phyloP scores from a whole-genome alignment of 2,113 vertebrate species.

The Ascaphus truei region DNA sequence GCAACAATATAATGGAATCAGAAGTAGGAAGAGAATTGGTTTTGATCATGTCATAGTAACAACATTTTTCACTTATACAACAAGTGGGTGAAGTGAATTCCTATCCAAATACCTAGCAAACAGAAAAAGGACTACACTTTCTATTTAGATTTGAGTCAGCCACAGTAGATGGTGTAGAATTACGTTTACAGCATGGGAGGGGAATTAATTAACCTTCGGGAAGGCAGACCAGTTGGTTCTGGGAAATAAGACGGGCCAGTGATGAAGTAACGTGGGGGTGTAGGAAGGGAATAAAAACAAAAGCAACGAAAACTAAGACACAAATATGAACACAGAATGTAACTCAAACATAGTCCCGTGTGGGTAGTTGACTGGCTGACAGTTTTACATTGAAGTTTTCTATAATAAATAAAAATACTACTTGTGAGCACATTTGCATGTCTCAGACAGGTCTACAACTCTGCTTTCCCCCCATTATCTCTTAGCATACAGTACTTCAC shows the following conservation, averaged over 20 bases:
- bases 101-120: not conserved
- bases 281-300: not conserved
- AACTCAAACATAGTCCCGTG: no score
- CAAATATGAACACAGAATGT: no score
- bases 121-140: not conserved
- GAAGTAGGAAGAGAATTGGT: no score
- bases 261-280: not conserved
- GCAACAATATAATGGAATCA: no score
- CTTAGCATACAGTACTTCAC: no score
- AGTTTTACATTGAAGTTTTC: no score
- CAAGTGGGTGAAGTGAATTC: not conserved
- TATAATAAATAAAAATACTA: no score
- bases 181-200: not conserved
- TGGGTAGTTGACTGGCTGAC: no score
- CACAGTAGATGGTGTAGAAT: not conserved
- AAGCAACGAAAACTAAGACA: not conserved
- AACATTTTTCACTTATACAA: not conserved
- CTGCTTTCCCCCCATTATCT: no score
- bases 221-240: not conserved
- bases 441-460: no score
- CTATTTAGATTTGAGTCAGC: not conserved
- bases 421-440: no score
- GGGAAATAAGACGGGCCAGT: not conserved
- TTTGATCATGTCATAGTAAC: no score
- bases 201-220: not conserved